Conservation (phyloP, 2,797 vertebrate species). For the Carapus acus region DNA sequence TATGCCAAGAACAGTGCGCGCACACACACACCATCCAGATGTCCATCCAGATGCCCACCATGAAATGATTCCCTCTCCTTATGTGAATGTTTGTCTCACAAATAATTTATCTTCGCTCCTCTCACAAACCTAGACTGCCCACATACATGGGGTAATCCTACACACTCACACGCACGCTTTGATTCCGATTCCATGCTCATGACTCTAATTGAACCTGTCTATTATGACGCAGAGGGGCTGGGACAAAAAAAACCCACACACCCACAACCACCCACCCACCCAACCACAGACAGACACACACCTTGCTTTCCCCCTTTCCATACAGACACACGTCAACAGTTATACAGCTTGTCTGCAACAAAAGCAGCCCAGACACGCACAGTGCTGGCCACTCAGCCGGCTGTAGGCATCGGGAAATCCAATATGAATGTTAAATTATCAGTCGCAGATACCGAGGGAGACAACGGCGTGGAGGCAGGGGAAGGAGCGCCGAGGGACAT, state of each 20-base stretch:
- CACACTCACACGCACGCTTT: slow-evolving; percentile 5
- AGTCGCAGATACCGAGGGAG: slow-evolving; percentile 30
- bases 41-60: too few relatives aligned
- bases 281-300: slow-evolving; percentile 25
- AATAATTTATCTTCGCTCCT: too few relatives aligned
- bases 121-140: too few relatives aligned
- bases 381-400: slow-evolving; percentile 41
- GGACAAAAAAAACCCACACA: slow-evolving; percentile 7
- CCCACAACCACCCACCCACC: slow-evolving; percentile 7
- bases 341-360: slow-evolving; percentile 59
- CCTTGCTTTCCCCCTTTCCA: too few relatives aligned
- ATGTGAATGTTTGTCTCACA: too few relatives aligned
- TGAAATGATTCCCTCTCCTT: too few relatives aligned
- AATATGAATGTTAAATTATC: slow-evolving; percentile 65
- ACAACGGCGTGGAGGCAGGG: slow-evolving; percentile 4
- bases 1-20: too few relatives aligned
- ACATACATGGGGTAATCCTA: slow-evolving; percentile 19
- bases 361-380: slow-evolving; percentile 48
- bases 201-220: slow-evolving; percentile 48
- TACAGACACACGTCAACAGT: slow-evolving; percentile 35
- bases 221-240: slow-evolving; percentile 31
- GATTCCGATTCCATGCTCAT: slow-evolving; percentile 38
- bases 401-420: slow-evolving; percentile 60
- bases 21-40: too few relatives aligned
- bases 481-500: slow-evolving; percentile 36